A percentile compares a stretch with the other conserved stretches of the same genome.
Evolutionary conservation across 1,140 invertebrate species (phyloP).

Genomic region (Hyles euphorbiae): DNA sequence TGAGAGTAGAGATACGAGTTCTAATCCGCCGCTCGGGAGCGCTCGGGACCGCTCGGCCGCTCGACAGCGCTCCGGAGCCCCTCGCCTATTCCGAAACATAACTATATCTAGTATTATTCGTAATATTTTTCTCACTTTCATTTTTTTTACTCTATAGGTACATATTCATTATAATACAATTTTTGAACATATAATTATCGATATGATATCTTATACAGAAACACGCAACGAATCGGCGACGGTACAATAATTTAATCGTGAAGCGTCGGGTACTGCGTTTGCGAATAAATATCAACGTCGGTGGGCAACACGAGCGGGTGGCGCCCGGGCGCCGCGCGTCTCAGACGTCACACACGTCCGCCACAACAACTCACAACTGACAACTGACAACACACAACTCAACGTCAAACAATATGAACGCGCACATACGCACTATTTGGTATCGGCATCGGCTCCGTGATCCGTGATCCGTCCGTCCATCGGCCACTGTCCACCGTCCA

Average conservation of each 20-base stretch:
- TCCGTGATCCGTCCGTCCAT: conserved; percentile 27
- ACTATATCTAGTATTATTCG: conserved; percentile 71
- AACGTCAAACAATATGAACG: conserved; percentile 62
- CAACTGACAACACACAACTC: conserved; percentile 43
- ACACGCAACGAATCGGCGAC: conserved; percentile 69
- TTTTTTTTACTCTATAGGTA: conserved; percentile 73
- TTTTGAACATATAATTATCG: conserved; percentile 75
- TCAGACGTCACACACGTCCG: conserved; percentile 34
- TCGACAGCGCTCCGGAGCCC: conserved; percentile 55
- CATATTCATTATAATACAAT: conserved; percentile 73
- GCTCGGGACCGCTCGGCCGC: conserved; percentile 55
- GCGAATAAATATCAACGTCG: conserved; percentile 65
- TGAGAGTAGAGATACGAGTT: conserved; percentile 63
- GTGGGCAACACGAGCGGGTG: conserved; percentile 37
- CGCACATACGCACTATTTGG: conserved; percentile 65
- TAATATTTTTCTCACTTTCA: conserved; percentile 75
- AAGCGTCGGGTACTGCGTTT: conserved; percentile 64
- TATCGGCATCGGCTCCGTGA: conserved; percentile 31
- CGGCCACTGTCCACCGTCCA: conserved; percentile 15
- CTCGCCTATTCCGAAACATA: conserved; percentile 68
- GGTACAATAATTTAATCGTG: conserved; percentile 67
- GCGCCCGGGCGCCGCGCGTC: conserved; percentile 19
- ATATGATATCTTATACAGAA: conserved; percentile 73
- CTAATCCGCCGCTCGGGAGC: conserved; percentile 57
- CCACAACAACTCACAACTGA: conserved; percentile 25